Base-by-base conservation (phyloP, 2,797 vertebrate species). In the Peromyscus attwateri region DNA sequence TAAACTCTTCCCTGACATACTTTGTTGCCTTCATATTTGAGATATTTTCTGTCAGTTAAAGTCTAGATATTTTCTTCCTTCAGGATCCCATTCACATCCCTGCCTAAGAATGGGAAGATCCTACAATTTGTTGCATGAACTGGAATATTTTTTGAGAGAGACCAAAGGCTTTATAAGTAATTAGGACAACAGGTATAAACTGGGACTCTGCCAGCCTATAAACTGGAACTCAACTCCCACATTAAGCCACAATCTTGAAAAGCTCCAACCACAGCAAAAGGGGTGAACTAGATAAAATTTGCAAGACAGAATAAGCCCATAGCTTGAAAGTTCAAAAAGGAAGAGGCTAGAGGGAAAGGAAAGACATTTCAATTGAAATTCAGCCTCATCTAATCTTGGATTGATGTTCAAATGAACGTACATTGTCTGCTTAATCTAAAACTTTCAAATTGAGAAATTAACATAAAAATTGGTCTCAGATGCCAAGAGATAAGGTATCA, bases 391-490 rank as follows among this genome's bases (percentile, higher is more conserved):
- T 87, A 89, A 46, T 40, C 37, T 70, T 37, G 29, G 66, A 57
- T 10, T 64, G 21, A 87, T 84, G 34, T 76, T 40, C 76, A 88
- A 87, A 73, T 55, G 4, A 91, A 92, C 57, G 27, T 64, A 95
- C 7, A 81, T 43, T 95, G 23, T 79, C 43, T 73, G 29, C 37
- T 19, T 82, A 60, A 43, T 83, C 60, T 89, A 29, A 55, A 29
- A 46, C 13, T 76, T 81, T 89, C 13, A 89, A 85, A 21, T 49
- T 66, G 60, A 94, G n/a, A 75, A 94, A 85, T 91, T 95, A 89
- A 89, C 46, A 79, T 52, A 89, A 87, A 92, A 71, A 94, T 76
- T 76, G 62, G 14, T 66, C 52, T 89, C 68, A 77, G 43, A n/a
- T 77, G 62, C 27, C 27, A 64, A 84, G 27, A 17, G 14, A 43